Conservation (phyloP, 1,140 invertebrate genomes). For the Tetramorium simillimum region DNA sequence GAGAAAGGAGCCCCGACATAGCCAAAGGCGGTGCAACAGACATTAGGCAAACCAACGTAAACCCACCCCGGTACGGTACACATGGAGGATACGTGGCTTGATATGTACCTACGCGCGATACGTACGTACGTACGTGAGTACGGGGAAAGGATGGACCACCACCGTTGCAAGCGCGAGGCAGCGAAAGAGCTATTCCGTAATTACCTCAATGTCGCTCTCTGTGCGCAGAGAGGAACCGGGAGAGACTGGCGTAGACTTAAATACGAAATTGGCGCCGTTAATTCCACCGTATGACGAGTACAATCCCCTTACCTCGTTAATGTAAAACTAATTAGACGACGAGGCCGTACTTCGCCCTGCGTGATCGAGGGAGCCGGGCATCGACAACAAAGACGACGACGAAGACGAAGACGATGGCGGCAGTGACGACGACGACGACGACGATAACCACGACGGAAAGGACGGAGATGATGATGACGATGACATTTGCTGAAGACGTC, state of each 20-base stretch:
- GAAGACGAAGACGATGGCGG: not conserved
- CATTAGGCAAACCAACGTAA: conserved; percentile 74
- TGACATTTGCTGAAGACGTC: not conserved
- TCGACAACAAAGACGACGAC: conserved; percentile 12
- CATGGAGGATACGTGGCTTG: conserved; percentile 29
- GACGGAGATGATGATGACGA: not conserved
- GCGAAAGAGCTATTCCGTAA: conserved; percentile 42
- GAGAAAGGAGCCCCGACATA: conserved; percentile 66
- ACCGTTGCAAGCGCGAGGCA: conserved; percentile 22
- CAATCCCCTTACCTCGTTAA: conserved; percentile 56
- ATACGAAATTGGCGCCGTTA: conserved; percentile 70
- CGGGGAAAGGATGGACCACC: conserved; percentile 37
- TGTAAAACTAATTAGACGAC: conserved; percentile 72
- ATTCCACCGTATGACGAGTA: conserved; percentile 60
- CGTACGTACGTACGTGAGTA: not conserved
- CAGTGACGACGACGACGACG: not conserved
- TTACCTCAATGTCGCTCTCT: conserved; percentile 67
- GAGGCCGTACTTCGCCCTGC: conserved; percentile 30
- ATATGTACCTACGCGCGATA: conserved; percentile 48
- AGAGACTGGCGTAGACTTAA: conserved; percentile 62
- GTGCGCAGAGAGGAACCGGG: not conserved
- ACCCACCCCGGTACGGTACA: conserved; percentile 39
- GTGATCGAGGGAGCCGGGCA: conserved; percentile 2
- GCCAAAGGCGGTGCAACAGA: conserved; percentile 70
- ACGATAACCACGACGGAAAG: not conserved